Percentiles rank a stretch among this genome's conserved stretches.
These are phyloP conservation scores for Cephalopholis sonnerati DNA, from an alignment of 2,113 vertebrate species.

Conservation along the genomic window DNA sequence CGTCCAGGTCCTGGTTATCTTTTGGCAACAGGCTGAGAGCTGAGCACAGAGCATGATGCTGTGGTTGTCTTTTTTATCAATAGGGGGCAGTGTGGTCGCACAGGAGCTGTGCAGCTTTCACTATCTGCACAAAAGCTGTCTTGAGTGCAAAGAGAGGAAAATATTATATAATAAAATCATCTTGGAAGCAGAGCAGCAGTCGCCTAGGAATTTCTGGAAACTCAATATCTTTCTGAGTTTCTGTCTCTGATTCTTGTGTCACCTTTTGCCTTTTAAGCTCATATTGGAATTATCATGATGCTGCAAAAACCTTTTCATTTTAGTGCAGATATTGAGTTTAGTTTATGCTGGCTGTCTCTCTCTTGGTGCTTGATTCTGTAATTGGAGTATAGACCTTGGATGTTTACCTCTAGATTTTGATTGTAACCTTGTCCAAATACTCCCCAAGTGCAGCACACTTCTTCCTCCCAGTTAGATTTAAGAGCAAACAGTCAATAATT, in stretches of 20 bases:
- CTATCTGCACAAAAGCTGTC: constrained; percentile 46
- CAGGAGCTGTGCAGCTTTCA: background rate
- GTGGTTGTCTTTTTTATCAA: constrained; percentile 1
- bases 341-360: constrained; percentile 36
- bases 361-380: constrained; percentile 42
- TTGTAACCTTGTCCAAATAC: background rate
- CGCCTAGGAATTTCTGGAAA: constrained; percentile 74
- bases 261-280: constrained; percentile 50
- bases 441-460: background rate
- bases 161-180: constrained; percentile 77
- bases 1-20: background rate
- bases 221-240: constrained; percentile 67
- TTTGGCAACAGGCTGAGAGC: background rate
- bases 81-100: constrained; percentile 78
- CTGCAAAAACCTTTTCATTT: constrained; percentile 54
- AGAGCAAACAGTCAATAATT: constrained; percentile 20
- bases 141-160: constrained; percentile 58
- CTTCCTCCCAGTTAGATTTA: background rate
- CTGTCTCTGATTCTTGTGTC: constrained; percentile 25
- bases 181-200: constrained; percentile 56
- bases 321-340: constrained; percentile 24
- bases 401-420: constrained; percentile 23
- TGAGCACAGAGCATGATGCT: background rate
- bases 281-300: constrained; percentile 45
- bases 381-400: constrained; percentile 31